These are phyloP conservation scores for Celastrina argiolus DNA, from an alignment of 2,888 invertebrate genomes.

Conservation along the genomic window DNA sequence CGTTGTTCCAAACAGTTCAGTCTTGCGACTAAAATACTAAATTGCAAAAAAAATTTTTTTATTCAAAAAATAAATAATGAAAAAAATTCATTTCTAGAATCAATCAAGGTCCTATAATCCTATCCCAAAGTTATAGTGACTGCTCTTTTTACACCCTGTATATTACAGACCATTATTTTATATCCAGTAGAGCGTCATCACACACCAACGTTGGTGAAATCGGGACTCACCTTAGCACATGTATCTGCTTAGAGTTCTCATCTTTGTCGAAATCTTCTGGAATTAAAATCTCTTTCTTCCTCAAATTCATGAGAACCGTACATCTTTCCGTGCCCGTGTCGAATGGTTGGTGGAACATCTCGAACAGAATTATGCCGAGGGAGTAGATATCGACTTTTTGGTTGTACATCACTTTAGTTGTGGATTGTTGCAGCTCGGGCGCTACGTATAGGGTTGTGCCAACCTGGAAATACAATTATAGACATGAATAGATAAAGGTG, in stretches of 20 bases:
- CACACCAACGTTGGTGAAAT: too few relatives aligned
- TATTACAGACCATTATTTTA: too few relatives aligned
- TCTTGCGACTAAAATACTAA: too few relatives aligned
- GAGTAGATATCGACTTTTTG: slow-evolving; percentile 94
- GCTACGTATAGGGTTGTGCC: slow-evolving; percentile 97
- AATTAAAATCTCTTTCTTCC: slow-evolving; percentile 82
- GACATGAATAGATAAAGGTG: too few relatives aligned
- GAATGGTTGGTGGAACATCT: slow-evolving; percentile 94
- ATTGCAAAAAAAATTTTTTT: too few relatives aligned
- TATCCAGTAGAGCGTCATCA: too few relatives aligned
- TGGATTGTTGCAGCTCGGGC: slow-evolving; percentile 88
- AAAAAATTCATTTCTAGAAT: too few relatives aligned
- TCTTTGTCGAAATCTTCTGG: slow-evolving; percentile 82
- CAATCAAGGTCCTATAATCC: too few relatives aligned
- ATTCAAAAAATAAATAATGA: too few relatives aligned
- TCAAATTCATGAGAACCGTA: slow-evolving; percentile 83
- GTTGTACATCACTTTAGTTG: slow-evolving; percentile 86
- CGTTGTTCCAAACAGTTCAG: too few relatives aligned
- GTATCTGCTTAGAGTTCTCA: slow-evolving; percentile 77
- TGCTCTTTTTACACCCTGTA: too few relatives aligned
- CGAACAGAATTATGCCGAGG: slow-evolving; percentile 94
- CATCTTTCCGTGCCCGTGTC: slow-evolving; percentile 94
- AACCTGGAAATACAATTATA: slow-evolving; percentile 73
- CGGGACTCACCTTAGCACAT: slow-evolving; percentile 81
- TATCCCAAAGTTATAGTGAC: too few relatives aligned